Base-by-base conservation (phyloP, 2,797 vertebrate species). In the Clarias fuscus region DNA sequence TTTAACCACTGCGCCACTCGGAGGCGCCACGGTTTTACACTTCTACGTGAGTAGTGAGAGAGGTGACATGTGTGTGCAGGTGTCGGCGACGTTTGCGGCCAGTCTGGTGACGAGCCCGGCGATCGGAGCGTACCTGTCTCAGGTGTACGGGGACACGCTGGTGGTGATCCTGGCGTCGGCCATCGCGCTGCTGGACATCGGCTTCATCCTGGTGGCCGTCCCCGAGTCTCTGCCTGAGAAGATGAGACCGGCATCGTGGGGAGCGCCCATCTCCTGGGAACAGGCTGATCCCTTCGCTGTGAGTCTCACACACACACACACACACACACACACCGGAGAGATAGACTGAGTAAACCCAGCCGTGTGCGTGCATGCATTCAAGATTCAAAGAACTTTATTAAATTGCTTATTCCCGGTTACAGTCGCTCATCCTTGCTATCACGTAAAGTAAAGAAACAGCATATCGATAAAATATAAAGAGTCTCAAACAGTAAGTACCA, bases 241-340 rank as follows among this genome's bases (percentile, higher is more conserved):
- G 91, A 98, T 98, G 97, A 95, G 97, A 72, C 97, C 97, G 0
- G 97, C 96, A 0, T 98, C 97, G 0, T 98, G 97, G 97, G 97
- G 97, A 71, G 97, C 97, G 0, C 97, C 97, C 0, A 98, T 98
- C 91, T 98, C 97, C 82, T 98, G 97, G 97, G 97, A 98, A 83
- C 97, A 98, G 89, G 97, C 97, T 0, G 97, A 98, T 79, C 97
- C 97, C 0, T 98, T 98, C 0, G 96, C 97, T 79, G 97, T 98
- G 89, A 96, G 97, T 94, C 7, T 17, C 56, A 11, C 53, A 18
- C 24, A 11, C n/a, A 20, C 22, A 18, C 24, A 1, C n/a, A 6
- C 48, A 27, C 30, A n/a, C 18, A 6, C 17, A 53, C 7, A 27
- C 68, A 72, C 40, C 30, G 30, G 30, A 30, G 30, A 1, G 30